A percentile compares a stretch with the other conserved stretches of the same genome.
These are phyloP conservation scores for Frieseomelitta varia DNA, from an alignment of 1,140 invertebrate species.

Conservation along the genomic window DNA sequence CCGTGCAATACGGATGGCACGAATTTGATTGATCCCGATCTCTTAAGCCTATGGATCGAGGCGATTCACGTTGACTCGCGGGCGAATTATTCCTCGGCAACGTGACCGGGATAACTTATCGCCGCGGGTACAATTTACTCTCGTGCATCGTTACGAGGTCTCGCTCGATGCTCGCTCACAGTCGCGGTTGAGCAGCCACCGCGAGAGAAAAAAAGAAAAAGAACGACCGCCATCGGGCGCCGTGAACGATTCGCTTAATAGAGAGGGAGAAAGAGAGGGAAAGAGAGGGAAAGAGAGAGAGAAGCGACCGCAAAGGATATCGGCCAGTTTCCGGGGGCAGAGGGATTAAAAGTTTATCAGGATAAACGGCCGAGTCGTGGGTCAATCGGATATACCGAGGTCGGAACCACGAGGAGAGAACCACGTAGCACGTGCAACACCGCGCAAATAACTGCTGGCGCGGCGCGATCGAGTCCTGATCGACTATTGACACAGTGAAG, in stretches of 20 bases:
- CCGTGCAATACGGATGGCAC: not conserved
- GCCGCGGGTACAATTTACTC: not conserved
- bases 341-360: conserved; percentile 18
- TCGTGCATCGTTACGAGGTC: conserved; percentile 2
- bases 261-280: not conserved
- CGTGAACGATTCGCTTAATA: conserved; percentile 21
- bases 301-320: conserved; percentile 14
- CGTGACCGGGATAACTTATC: conserved; percentile 28
- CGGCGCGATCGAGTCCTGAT: not conserved
- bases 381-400: not conserved
- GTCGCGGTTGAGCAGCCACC: not conserved
- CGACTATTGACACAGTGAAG: not conserved
- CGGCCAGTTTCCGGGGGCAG: not conserved
- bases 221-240: conserved; percentile 1
- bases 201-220: not conserved
- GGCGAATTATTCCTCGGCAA: conserved; percentile 15
- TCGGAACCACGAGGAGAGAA: not conserved
- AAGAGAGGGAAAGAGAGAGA: not conserved
- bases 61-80: no score
- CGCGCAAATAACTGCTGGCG: not conserved
- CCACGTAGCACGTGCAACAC: conserved; percentile 12
- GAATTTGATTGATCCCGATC: not conserved
- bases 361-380: conserved; percentile 15
- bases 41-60: not conserved
- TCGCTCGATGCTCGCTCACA: no score